Percentiles rank a stretch among this genome's conserved stretches.
Evolutionary conservation across 2,113 vertebrate genomes (phyloP).

Genomic region (Bos javanicus): DNA sequence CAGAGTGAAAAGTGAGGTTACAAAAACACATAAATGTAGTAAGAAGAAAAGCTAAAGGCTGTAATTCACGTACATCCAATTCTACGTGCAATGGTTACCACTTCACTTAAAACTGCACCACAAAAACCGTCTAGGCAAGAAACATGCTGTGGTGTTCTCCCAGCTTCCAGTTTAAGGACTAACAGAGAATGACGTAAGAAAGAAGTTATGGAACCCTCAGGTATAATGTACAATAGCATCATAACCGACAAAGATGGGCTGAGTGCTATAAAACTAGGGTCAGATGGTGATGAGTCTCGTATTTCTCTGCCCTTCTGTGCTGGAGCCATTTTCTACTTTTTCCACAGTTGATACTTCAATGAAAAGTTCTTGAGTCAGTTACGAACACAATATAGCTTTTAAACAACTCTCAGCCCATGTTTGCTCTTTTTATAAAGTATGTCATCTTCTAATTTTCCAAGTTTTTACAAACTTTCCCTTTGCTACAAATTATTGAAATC

Average conservation of each 20-base stretch:
- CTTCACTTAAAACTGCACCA: not conserved
- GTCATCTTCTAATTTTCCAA: slow-evolving; percentile 2
- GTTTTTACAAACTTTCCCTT: not conserved
- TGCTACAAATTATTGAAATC: not conserved
- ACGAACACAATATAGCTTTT: not conserved
- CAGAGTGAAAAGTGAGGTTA: not conserved
- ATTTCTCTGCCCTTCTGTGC: not conserved
- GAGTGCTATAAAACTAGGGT: not conserved
- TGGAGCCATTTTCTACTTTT: not conserved
- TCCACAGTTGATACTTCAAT: not conserved
- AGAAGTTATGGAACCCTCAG: not conserved
- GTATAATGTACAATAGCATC: not conserved
- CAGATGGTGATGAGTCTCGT: not conserved
- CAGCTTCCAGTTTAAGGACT: not conserved
- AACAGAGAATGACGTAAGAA: not conserved
- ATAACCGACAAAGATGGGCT: not conserved
- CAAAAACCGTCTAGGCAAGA: not conserved
- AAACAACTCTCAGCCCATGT: not conserved
- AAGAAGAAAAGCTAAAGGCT: not conserved
- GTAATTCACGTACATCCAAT: not conserved
- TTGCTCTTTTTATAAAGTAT: not conserved
- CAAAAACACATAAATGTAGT: not conserved
- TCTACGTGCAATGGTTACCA: not conserved
- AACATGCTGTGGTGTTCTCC: not conserved
- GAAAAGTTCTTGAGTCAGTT: not conserved